These are phyloP conservation scores for Aphaenogaster rudis DNA, from an alignment of 1,140 invertebrate species.

Conservation along the genomic window DNA sequence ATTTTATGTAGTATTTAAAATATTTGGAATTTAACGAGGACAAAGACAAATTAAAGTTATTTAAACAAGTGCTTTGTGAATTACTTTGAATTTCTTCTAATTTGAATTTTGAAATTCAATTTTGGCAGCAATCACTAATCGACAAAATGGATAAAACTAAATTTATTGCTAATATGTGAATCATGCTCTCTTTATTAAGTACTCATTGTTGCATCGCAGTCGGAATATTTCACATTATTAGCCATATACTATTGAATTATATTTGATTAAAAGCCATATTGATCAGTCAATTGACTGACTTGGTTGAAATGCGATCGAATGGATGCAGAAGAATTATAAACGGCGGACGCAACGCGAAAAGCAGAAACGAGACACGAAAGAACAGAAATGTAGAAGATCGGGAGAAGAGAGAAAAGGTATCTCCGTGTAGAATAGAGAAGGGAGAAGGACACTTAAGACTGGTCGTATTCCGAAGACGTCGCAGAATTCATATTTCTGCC, in stretches of 20 bases:
- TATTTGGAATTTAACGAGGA: neutral
- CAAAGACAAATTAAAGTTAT: neutral
- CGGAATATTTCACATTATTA: constrained; percentile 40
- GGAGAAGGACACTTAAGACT: constrained; percentile 56
- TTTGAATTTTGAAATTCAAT: neutral
- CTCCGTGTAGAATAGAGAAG: neutral
- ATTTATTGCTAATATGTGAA: neutral
- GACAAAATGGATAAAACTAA: neutral
- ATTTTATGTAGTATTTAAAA: neutral
- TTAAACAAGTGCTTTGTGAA: neutral
- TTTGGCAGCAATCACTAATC: neutral
- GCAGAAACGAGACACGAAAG: neutral
- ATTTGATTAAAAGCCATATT: constrained; percentile 53
- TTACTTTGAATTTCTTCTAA: neutral
- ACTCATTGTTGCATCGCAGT: neutral
- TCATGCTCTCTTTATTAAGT: neutral
- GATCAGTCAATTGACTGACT: neutral
- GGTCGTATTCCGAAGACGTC: constrained; percentile 22
- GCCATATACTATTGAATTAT: constrained; percentile 48
- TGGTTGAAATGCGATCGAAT: constrained; percentile 11
- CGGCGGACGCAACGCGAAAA: neutral
- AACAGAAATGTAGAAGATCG: constrained; percentile 6
- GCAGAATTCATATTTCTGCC: constrained; percentile 50
- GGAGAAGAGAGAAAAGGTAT: neutral
- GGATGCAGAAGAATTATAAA: neutral